Percentiles rank a stretch among this genome's conserved stretches.
phyloP scores from a whole-genome alignment of 2,113 vertebrate genomes.

The Dendrocopos noguchii region DNA sequence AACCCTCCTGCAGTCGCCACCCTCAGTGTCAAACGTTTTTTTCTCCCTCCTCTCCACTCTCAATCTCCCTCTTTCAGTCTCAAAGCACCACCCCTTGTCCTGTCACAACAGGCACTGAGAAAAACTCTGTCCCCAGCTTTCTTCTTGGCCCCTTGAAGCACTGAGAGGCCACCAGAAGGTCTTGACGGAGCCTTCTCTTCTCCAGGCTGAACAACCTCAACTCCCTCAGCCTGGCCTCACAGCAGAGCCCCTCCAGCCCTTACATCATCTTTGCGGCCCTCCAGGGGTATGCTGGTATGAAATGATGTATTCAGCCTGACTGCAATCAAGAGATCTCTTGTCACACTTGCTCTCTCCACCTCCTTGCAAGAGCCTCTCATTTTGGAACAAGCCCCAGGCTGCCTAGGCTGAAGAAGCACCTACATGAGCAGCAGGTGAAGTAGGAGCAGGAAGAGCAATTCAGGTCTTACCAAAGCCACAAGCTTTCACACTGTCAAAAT shows the following conservation, averaged over 20 bases:
- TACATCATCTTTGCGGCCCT: not conserved
- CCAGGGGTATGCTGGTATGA: not conserved
- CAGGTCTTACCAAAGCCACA: fast-evolving
- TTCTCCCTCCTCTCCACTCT: not conserved
- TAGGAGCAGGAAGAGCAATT: not conserved
- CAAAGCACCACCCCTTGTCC: not conserved
- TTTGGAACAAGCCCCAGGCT: not conserved
- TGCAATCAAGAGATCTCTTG: not conserved
- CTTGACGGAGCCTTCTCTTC: too few species aligned
- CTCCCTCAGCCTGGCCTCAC: not conserved
- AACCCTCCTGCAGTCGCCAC: too few species aligned
- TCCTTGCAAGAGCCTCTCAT: not conserved
- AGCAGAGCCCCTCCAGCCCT: not conserved
- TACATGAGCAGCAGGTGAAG: not conserved
- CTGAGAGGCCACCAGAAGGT: not conserved
- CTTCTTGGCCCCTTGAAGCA: not conserved
- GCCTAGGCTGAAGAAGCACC: not conserved
- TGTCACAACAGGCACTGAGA: not conserved
- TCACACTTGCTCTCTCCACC: not conserved
- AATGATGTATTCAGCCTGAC: fast-evolving
- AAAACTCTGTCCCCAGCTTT: not conserved
- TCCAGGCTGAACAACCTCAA: not conserved
- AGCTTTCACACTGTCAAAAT: not conserved
- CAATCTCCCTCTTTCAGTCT: not conserved
- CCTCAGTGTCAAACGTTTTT: too few species aligned